Evolutionary conservation across 2,888 invertebrate species (phyloP).

Genomic region (Itoplectis maculator): DNA sequence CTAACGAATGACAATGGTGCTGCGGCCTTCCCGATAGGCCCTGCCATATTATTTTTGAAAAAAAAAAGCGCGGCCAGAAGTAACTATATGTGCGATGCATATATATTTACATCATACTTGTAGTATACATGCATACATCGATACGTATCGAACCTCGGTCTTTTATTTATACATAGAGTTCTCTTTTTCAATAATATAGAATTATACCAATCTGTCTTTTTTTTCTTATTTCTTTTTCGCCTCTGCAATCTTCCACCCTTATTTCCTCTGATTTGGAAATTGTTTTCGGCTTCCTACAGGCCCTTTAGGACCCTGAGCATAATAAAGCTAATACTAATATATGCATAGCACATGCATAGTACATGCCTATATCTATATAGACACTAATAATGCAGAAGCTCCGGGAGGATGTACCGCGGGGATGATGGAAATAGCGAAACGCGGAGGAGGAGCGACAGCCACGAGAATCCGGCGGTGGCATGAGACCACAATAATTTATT

Average conservation of each 20-base stretch:
- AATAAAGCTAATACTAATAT: background rate
- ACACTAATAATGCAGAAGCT: constrained; percentile 53
- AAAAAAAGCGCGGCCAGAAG: constrained; percentile 11
- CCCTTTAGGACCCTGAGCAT: no score
- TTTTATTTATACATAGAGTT: no score
- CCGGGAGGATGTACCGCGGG: constrained; percentile 25
- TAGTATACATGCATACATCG: no score
- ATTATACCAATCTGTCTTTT: no score
- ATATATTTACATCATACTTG: background rate
- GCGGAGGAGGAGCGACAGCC: constrained; percentile 29
- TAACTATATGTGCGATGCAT: background rate
- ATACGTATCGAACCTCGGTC: no score
- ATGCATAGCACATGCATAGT: background rate
- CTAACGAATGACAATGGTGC: background rate
- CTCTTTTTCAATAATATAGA: no score
- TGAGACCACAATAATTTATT: constrained; percentile 62
- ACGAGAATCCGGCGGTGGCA: constrained; percentile 38
- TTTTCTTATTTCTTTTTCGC: no score
- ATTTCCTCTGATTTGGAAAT: no score
- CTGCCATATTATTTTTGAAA: constrained; percentile 1
- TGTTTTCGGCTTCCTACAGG: background rate
- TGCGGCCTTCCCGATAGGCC: background rate
- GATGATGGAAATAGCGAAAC: constrained; percentile 42
- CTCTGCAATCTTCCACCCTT: no score
- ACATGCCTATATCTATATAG: background rate